Base-by-base conservation (phyloP, 2,113 vertebrate species). In the Hystrix cristata region DNA sequence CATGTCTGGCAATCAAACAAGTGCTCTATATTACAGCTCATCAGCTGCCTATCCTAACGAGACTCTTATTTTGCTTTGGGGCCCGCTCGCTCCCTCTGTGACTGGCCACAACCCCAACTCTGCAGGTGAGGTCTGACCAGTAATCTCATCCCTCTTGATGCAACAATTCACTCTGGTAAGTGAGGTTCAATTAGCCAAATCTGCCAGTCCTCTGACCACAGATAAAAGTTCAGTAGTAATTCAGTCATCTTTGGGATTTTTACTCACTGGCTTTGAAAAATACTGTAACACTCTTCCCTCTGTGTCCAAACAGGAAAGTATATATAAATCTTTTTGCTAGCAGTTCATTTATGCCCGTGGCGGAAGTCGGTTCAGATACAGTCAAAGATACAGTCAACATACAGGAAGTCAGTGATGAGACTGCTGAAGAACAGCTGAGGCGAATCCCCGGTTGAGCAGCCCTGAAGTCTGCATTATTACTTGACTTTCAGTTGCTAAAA, bases 201-300 rank as follows among this genome's bases (percentile, higher is more conserved):
- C 18, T 74, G 71, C 34, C 23, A 81, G 72, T 80, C 38, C 16
- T 80, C 21, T 89, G 65, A 46, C 23, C 82, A 74, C 21, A 67
- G 38, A 86, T 81, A 83, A 34, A 12, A 91, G 23, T 87, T 95
- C 31, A 76, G 29, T 29, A 15, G 46, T 76, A 76, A 76, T 76
- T 76, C 48, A 84, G 23, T 48, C 5, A 87, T 71, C 31, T 87
- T 57, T 82, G 60, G 53, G 34, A 60, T 65, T 87, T 94, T 60
- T 51, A 71, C 55, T 95, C 23, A 59, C 34, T 90, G 14, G 5
- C 94, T 95, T 97, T 94, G 69, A 94, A 79, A 96, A 96, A 64
- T 76, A 76, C 43, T 46, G 23, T 48, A 72, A 69, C 60, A 38
- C 19, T 94, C 23, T 90, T 94, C 12, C 3, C 1, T 5, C 11